Conservation (phyloP, 2,113 vertebrate genomes). For the Gracilinanus agilis region DNA sequence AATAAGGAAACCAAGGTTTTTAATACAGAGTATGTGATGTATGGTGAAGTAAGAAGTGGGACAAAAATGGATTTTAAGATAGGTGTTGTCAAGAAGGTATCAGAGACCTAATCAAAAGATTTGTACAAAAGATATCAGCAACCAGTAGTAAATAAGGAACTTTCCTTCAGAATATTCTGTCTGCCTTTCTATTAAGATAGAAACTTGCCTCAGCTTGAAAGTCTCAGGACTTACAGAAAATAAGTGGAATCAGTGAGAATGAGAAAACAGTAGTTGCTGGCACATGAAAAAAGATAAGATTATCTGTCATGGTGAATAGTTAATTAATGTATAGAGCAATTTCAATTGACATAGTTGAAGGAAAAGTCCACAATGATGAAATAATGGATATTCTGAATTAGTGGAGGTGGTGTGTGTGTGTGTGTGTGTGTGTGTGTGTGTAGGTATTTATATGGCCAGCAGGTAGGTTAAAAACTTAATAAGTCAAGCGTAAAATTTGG, state of each 20-base stretch:
- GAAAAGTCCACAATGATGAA: not conserved
- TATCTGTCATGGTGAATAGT: not conserved
- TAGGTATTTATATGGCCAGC: not conserved
- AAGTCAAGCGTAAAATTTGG: too few relatives aligned
- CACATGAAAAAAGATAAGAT: not conserved
- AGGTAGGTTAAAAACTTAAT: too few relatives aligned
- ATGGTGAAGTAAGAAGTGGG: not conserved
- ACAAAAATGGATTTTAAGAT: not conserved
- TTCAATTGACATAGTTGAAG: too few relatives aligned
- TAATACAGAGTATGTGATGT: not conserved
- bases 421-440: too few relatives aligned
- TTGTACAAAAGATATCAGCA: not conserved
- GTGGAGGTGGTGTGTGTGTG: not conserved
- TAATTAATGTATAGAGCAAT: too few relatives aligned
- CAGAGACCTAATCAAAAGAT: not conserved
- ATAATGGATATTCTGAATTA: not conserved
- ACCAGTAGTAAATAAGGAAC: not conserved
- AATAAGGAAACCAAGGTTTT: not conserved
- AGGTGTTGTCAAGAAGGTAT: not conserved
- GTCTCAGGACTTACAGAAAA: not conserved
- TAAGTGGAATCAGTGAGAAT: not conserved
- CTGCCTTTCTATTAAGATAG: not conserved
- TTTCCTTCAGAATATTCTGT: not conserved
- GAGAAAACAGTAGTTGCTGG: not conserved
- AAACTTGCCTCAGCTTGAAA: not conserved